Evolutionary conservation across 2,797 vertebrate species (phyloP).

Genomic region (Tapera naevia): DNA sequence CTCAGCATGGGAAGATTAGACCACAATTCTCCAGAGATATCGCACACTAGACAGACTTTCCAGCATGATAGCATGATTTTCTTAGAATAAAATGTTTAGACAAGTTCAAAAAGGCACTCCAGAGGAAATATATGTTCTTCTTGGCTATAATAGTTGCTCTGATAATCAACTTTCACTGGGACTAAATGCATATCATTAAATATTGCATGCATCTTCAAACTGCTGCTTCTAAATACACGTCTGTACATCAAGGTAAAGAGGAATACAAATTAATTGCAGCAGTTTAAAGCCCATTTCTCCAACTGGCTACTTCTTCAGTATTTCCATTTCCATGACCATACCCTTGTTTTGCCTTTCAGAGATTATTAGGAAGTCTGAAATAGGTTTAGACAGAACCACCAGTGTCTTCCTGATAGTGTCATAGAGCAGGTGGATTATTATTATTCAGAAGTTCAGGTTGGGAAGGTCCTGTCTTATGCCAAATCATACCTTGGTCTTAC

Average conservation of each 20-base stretch:
- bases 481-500: not conserved
- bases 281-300: not conserved
- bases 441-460: too few species aligned
- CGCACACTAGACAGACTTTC: not conserved
- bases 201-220: not conserved
- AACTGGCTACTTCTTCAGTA: not conserved
- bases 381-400: not conserved
- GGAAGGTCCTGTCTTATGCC: not conserved
- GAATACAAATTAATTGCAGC: not conserved
- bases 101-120: constrained; percentile 11
- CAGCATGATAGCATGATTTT: not conserved
- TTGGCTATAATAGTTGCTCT: constrained; percentile 11
- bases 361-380: not conserved
- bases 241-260: not conserved
- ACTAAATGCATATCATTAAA: not conserved
- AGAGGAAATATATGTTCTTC: constrained; percentile 41
- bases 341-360: not conserved
- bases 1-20: not conserved
- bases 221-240: not conserved
- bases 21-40: not conserved
- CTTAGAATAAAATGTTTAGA: constrained; percentile 8
- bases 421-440: not conserved
- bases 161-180: constrained; percentile 38
- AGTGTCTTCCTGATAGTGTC: not conserved
- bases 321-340: not conserved